Evolutionary conservation across 2,888 invertebrate genomes (phyloP), one percentile per base, ranked within the genome.

Genomic region (Branchellion lobata): DNA sequence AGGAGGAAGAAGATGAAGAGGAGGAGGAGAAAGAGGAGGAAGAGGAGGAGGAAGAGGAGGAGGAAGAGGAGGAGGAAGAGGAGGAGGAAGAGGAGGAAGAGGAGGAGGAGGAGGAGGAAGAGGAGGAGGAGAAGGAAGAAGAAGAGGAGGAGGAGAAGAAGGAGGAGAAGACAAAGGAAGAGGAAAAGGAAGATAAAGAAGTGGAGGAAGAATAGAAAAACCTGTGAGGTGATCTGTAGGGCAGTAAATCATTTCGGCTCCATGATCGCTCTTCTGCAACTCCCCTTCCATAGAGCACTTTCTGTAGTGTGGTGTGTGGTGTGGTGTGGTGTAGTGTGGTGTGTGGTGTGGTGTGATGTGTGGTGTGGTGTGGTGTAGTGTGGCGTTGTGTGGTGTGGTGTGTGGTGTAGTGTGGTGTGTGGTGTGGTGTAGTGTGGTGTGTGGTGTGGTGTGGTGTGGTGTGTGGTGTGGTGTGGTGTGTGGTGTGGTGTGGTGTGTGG

Each of bases 281-380:
- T 86, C 80, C 0, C 87, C 86, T 51, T 87, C 86, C 77, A 85
- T 53, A 0, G 86, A 85, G 81, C 86, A 87, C 81, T 85, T 85
- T 77, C 87, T 87, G 83, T 3, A 83, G 78, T n/a, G n/a, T n/a
- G n/a, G n/a, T n/a, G n/a, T n/a, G n/a, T n/a, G n/a, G n/a, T n/a
- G n/a, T n/a, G n/a, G n/a, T n/a, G n/a, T n/a, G n/a, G n/a, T n/a
- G n/a, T n/a, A n/a, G n/a, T n/a, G n/a, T n/a, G n/a, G n/a, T n/a
- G n/a, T n/a, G n/a, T n/a, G n/a, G n/a, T n/a, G n/a, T n/a, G n/a
- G n/a, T n/a, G n/a, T n/a, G n/a, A n/a, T n/a, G n/a, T n/a, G n/a
- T n/a, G n/a, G n/a, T n/a, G n/a, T n/a, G n/a, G n/a, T n/a, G n/a
- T n/a, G n/a, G n/a, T n/a, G n/a, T n/a, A n/a, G n/a, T n/a, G n/a